Base-by-base conservation (phyloP, 2,797 vertebrate genomes). In the Gymnoscopelus braueri region DNA sequence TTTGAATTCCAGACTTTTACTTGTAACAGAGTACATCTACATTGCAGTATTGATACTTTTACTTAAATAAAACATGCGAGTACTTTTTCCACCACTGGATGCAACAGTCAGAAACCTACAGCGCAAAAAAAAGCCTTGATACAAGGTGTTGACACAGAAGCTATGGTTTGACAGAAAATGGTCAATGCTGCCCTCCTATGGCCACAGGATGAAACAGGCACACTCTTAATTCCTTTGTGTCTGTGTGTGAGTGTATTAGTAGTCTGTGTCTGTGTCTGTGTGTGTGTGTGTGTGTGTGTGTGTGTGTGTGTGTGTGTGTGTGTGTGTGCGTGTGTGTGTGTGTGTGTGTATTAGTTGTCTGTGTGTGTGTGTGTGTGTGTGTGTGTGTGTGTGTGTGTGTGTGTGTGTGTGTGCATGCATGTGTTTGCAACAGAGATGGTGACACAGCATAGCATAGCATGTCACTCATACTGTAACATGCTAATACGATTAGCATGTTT, bases 141-240 rank as follows among this genome's bases (percentile, higher is more conserved):
- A 29, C 26, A 29, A 29, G 26, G 26, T 29, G 26, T 29, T 29
- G 26, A 29, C 26, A 29, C 26, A 1, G 26, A 29, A 29, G 26
- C 26, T 29, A 29, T 53, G 6, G 7, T 26, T 2, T 26, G 5
- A n/a, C 39, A 13, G 52, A 72, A 5, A 61, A 10, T 26, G 74
- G 23, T 3, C 56, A 60, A 67, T 85, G 80, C 85, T 90, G 88
- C 91, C 87, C 77, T 72, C 88, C 24, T 79, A 80, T 89, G 89
- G 84, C 60, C 44, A 74, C 48, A 67, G 50, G 8, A 15, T 19
- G 49, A 26, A 4, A 70, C 26, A 53, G 3, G 1, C 39, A 44
- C 39, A 56, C 14, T 60, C 39, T n/a, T 29, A 19, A 12, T 15
- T 3, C 11, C 3, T 32, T 14, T 2, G 14, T 19, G 1, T 29